Evolutionary conservation across 2,888 invertebrate species (phyloP), one percentile per base, ranked within the genome.

Genomic region (Tridacna gigas): DNA sequence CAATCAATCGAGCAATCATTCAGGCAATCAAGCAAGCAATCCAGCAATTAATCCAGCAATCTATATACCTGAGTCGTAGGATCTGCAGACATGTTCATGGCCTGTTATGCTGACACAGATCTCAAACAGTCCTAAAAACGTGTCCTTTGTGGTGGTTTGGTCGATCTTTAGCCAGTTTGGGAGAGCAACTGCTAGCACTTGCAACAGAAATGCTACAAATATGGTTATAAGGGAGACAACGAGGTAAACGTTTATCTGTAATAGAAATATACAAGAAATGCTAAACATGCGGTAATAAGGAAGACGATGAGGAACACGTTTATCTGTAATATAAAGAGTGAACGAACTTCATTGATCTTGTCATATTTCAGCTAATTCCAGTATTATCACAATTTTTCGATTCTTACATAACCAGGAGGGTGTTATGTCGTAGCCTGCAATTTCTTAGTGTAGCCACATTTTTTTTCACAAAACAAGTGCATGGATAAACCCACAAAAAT

Each of bases 201-300:
- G 73, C 47, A 86, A 56, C 18, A 83, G 25, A 20, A 86, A 73
- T 13, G 86, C 60, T 9, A 86, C 5, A 7, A 60, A 37, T 20
- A 67, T 69, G 5, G 77, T 48, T 0, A 80, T 48, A 13, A 74
- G 69, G 5, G 86, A 77, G 0, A 78, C 75, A n/a, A 80, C 15
- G 9, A 80, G 74, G 65, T 71, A n/a, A 7, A 71, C 73, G 74
- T 86, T 86, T 69, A 86, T 77, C 82, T 86, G 80, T 71, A 81
- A 25, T 26, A 66, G 22, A 66, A 28, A 66, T n/a, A n/a, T n/a
- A n/a, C n/a, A n/a, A 83, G 25, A 20, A 86, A 73, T 13, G 86
- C 60, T 9, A 86, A 1, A 7, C 65, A 37, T 20, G 61, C 63
- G 5, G 77, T 48, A 3, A 80, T 48, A 13, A 74, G 69, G 5